phyloP scores from a whole-genome alignment of 2,797 vertebrate genomes.

The Leptoclinus maculatus region DNA sequence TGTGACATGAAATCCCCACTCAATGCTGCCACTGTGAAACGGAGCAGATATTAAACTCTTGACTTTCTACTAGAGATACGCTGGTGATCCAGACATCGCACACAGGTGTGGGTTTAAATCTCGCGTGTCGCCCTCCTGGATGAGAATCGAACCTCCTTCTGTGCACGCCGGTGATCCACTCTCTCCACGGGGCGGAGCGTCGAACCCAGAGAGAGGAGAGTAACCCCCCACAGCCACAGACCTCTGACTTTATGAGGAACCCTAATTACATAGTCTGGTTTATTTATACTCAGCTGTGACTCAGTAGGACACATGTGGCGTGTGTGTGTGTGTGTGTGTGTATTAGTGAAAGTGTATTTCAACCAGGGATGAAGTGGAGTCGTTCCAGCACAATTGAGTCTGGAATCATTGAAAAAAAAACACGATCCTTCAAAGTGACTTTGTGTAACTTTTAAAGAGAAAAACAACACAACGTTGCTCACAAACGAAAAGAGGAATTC shows the following conservation, averaged over 20 bases:
- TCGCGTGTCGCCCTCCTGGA: conserved; percentile 5
- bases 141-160: conserved; percentile 36
- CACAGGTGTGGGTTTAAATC: conserved; percentile 32
- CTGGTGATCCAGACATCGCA: background rate
- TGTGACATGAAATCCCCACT: conserved; percentile 35
- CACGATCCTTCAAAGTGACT: background rate
- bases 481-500: background rate
- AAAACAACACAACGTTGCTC: background rate
- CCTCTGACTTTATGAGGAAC: conserved; percentile 69
- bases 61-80: background rate
- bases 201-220: conserved; percentile 42
- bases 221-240: conserved; percentile 57
- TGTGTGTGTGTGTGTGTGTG: conserved; percentile 1
- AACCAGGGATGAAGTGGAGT: conserved; percentile 28
- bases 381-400: background rate
- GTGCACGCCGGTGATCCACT: conserved; percentile 23
- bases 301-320: conserved; percentile 68
- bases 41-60: conserved; percentile 34
- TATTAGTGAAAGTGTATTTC: conserved; percentile 50
- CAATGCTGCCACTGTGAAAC: conserved; percentile 9
- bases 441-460: background rate
- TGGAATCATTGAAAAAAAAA: conserved; percentile 15
- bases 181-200: conserved; percentile 34
- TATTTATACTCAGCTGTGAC: conserved; percentile 80
- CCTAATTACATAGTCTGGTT: conserved; percentile 76